Conservation (phyloP, 2,113 vertebrate species). For the Lamprotornis superbus region DNA sequence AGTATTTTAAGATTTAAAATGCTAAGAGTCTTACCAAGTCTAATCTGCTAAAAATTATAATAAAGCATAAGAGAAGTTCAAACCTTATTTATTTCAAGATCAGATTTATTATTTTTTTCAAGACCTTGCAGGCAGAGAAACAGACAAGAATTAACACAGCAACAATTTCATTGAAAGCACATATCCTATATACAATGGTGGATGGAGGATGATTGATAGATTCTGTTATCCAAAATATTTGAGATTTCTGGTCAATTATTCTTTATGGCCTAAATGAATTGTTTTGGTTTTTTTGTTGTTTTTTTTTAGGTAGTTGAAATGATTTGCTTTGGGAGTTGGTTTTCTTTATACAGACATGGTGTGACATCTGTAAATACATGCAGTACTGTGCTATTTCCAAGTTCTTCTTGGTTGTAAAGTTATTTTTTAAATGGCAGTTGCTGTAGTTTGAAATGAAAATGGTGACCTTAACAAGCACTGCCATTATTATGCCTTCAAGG, state of each 20-base stretch:
- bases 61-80: slow-evolving; percentile 66
- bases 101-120: slow-evolving; percentile 46
- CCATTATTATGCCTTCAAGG: not conserved
- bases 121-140: slow-evolving; percentile 10
- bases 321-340: not conserved
- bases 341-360: not conserved
- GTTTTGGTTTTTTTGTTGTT: not conserved
- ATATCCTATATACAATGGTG: not conserved
- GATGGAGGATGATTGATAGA: not conserved
- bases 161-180: not conserved
- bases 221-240: not conserved
- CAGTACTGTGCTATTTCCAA: not conserved
- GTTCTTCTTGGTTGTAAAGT: not conserved
- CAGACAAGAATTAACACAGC: slow-evolving; percentile 15
- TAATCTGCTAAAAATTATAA: slow-evolving; percentile 72
- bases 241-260: not conserved
- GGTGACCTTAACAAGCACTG: slow-evolving; percentile 1
- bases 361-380: not conserved
- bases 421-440: not conserved
- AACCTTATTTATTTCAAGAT: slow-evolving; percentile 66
- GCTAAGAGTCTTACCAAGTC: slow-evolving; percentile 64
- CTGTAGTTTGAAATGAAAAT: not conserved
- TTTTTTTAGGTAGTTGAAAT: not conserved
- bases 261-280: not conserved
- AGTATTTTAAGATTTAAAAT: slow-evolving; percentile 65